Evolutionary conservation across 2,113 vertebrate species (phyloP), one percentile per base, ranked within the genome.

Genomic region (Echinops telfairi): DNA sequence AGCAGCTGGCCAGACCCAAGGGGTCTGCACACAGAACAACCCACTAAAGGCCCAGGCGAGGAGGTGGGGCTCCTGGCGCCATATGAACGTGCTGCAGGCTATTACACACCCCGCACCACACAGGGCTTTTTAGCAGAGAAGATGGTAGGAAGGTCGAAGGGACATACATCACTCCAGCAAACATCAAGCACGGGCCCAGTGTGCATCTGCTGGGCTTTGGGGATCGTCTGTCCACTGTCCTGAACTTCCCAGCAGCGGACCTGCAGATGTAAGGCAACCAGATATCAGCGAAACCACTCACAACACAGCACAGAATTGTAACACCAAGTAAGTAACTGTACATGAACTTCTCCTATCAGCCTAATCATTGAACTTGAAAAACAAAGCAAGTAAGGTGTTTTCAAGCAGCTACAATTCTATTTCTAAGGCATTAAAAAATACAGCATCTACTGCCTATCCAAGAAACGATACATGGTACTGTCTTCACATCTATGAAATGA

Each of bases 201-300:
- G 97, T 99, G 99, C 99, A 99, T 99, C 97, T 99, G 99, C 97
- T 99, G 99, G 90, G 99, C 99, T 97, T 99, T 99, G 1, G 99
- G 99, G 92, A 99, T 99, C 6, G 99, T 99, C 96, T 99, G 99
- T 12, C 99, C 99, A 0, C 98, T 99, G 96, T 99, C 99, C 29
- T 99, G 99, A 82, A 99, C 99, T 93, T 99, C 99, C 99, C 99
- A 99, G 97, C 99, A 99, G 76, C 99, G 98, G 60, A 99, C 99
- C 99, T 99, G 87, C 0, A 94, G 25, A 16, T 33, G 60, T 4
- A 68, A 68, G 43, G 84, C 20, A 20, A 23, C 47, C 64, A 3
- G 64, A 14, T 3, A 16, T 20, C 3, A 6, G 47, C 23, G 19
- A 3, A 53, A 53, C 25, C 23, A 17, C 43, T 27, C 1, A 0